Base-by-base conservation (phyloP, 2,113 vertebrate genomes). In the Pterocles orientalis region DNA sequence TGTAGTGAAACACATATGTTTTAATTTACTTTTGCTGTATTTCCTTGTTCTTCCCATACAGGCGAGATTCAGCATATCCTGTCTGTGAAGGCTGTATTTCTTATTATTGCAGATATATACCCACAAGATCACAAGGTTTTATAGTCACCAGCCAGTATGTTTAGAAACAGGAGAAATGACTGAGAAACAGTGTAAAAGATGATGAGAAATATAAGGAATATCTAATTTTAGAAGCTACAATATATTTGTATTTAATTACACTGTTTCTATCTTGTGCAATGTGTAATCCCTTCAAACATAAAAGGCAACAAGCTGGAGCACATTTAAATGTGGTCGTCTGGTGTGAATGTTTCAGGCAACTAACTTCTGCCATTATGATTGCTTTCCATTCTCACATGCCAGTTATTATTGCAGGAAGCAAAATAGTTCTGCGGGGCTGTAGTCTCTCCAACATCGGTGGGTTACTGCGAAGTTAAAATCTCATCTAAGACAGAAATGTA, bases 381-480 rank as follows among this genome's bases (percentile, higher is more conserved):
- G 51, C 83, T 95, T 95, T 95, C 95, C 58, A 28, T 80, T 92
- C 90, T 94, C 91, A 96, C 87, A 92, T 95, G 85, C 81, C 88
- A 76, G 90, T 96, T 95, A 84, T 96, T 96, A 97, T 86, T 96
- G 79, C 79, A 83, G 54, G 73, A 96, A 97, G 90, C 96, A 90
- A 82, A 96, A 84, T 75, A 94, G 83, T 71, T 80, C 65, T 89
- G 82, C 87, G 91, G 96, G 94, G 97, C 93, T 97, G 91, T 88
- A 94, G 93, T 96, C 92, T 89, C 95, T 97, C 94, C 97, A 98
- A 72, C 97, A 97, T 97, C 96, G 96, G 82, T 90, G 96, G 96
- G 82, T 96, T 97, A 95, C 95, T 96, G 94, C 56, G 75, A 94
- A 96, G 79, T 86, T 78, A 94, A 96, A 97, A 97, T 97, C 96